phyloP scores from a whole-genome alignment of 2,888 invertebrate species.

The Plutella xylostella region DNA sequence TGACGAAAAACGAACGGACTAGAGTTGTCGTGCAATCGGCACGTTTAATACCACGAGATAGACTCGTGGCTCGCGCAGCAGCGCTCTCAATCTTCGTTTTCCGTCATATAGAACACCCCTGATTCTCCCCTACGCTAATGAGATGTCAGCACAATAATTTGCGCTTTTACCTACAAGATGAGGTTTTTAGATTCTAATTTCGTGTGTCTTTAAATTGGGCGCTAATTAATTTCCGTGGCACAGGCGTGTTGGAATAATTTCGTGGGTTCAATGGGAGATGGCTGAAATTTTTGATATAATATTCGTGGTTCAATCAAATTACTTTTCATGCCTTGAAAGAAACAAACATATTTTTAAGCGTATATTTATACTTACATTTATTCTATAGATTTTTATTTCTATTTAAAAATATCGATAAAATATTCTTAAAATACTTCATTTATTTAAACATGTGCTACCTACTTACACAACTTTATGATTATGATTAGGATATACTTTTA shows the following conservation, averaged over 20 bases:
- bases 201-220: slow-evolving; percentile 43
- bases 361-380: background rate
- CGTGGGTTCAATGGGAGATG: background rate
- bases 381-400: background rate
- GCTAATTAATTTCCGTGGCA: too few species aligned
- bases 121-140: slow-evolving; percentile 53
- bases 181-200: slow-evolving; percentile 63
- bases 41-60: too few species aligned
- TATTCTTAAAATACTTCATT: too few species aligned
- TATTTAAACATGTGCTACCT: slow-evolving; percentile 18
- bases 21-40: background rate
- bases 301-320: too few species aligned
- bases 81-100: too few species aligned
- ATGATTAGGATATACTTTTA: too few species aligned
- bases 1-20: background rate
- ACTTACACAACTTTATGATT: too few species aligned
- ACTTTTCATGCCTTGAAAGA: background rate
- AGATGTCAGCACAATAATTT: slow-evolving; percentile 70
- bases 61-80: too few species aligned
- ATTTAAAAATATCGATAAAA: background rate
- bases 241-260: too few species aligned
- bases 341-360: background rate
- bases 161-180: slow-evolving; percentile 60
- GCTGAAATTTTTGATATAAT: too few species aligned
- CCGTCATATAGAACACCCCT: too few species aligned